A percentile compares a stretch with the other conserved stretches of the same genome.
Conservation (phyloP, 2,888 invertebrate genomes). For the Oligia strigilis region DNA sequence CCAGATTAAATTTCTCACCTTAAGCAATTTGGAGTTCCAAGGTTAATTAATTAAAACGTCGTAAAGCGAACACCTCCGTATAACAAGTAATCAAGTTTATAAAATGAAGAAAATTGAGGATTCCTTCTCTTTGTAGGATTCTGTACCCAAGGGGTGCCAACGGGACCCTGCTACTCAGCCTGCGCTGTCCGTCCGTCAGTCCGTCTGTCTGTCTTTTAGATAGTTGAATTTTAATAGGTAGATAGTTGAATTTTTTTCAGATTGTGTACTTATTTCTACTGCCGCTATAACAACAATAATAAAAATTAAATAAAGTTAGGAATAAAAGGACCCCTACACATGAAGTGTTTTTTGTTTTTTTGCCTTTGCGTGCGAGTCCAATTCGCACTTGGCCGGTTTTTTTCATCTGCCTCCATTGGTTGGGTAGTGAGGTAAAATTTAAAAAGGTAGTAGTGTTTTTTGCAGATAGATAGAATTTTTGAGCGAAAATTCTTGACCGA, state of each 20-base stretch:
- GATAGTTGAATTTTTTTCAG: too few relatives aligned
- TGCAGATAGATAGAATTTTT: neutral
- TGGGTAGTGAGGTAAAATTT: neutral
- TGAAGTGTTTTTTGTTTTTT: neutral
- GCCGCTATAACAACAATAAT: neutral
- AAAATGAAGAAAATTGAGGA: slow-evolving; percentile 29
- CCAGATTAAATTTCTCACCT: slow-evolving; percentile 56
- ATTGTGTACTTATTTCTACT: neutral
- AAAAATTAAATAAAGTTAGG: neutral
- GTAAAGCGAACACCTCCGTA: slow-evolving; percentile 31
- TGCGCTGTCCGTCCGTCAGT: neutral
- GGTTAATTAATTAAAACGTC: slow-evolving; percentile 60
- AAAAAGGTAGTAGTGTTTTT: neutral
- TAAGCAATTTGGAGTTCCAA: slow-evolving; percentile 48
- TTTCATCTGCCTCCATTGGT: neutral
- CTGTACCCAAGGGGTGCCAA: too few relatives aligned
- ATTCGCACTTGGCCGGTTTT: neutral
- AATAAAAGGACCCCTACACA: neutral
- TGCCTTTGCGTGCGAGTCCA: neutral
- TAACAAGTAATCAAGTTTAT: slow-evolving; percentile 32
- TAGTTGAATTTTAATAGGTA: too few relatives aligned
- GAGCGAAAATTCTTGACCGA: slow-evolving; percentile 21
- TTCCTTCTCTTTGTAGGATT: neutral
- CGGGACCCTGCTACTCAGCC: neutral
- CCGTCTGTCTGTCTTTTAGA: neutral